Percentiles rank a stretch among this genome's conserved stretches.
Conservation (phyloP, 2,113 vertebrate species). For the Panthera tigris region DNA sequence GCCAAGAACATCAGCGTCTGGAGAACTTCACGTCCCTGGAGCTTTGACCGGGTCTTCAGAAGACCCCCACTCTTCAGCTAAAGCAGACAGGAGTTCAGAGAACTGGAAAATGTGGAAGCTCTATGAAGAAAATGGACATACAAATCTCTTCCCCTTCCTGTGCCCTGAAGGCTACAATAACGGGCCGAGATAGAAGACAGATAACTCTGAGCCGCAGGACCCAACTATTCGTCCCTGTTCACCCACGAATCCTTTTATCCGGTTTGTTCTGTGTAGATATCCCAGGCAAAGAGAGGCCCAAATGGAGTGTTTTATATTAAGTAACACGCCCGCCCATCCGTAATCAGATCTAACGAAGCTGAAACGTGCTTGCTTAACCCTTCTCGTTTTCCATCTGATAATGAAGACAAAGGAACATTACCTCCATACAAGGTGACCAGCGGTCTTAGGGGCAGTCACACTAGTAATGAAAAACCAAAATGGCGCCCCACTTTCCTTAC, state of each 20-base stretch:
- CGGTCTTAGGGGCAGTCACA: neutral
- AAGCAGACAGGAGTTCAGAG: neutral
- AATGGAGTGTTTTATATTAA: neutral
- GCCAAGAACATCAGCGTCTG: rapidly evolving
- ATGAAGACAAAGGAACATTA: neutral
- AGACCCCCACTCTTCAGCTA: neutral
- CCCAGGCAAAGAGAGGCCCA: neutral
- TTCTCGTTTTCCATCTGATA: neutral
- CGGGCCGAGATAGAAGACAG: neutral
- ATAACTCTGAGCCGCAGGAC: neutral
- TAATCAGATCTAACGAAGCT: neutral
- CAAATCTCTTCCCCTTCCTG: neutral
- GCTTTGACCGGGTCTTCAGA: neutral
- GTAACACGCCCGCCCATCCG: no score
- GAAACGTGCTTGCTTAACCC: neutral
- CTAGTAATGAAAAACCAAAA: neutral
- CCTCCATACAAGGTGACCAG: neutral
- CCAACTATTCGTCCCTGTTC: neutral
- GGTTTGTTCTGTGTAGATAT: neutral
- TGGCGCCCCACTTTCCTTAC: neutral
- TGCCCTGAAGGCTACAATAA: neutral
- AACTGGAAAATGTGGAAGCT: neutral
- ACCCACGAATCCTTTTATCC: rapidly evolving
- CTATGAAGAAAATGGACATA: neutral
- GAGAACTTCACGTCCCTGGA: no score